phyloP scores from a whole-genome alignment of 2,113 vertebrate species.

The Ploceus nigricollis region DNA sequence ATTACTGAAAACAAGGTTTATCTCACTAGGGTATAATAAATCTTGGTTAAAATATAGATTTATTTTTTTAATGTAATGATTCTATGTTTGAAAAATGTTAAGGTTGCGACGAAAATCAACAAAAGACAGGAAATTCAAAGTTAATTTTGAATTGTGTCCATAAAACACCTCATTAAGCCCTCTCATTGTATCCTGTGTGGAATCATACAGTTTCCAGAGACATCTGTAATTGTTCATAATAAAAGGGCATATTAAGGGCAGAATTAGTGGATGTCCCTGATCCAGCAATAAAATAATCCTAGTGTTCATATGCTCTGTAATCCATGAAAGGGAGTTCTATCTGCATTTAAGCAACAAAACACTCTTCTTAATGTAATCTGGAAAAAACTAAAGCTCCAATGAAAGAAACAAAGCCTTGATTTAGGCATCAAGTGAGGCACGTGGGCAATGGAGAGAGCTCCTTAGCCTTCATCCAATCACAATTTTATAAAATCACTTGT shows the following conservation, averaged over 20 bases:
- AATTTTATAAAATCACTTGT: not conserved
- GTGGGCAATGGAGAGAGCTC: not conserved
- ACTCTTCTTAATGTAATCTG: not conserved
- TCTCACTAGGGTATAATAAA: constrained; percentile 49
- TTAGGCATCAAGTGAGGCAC: not conserved
- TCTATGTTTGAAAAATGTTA: constrained; percentile 51
- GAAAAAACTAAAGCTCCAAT: not conserved
- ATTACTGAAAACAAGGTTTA: constrained; percentile 50
- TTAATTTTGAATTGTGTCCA: constrained; percentile 56
- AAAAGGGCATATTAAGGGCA: not conserved
- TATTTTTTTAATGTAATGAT: constrained; percentile 37
- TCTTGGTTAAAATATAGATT: constrained; percentile 42
- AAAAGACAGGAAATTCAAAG: constrained; percentile 57
- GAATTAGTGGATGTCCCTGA: not conserved
- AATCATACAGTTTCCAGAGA: constrained; percentile 18
- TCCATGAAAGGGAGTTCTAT: not conserved
- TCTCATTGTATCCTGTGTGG: not conserved
- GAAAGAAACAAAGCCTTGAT: not conserved
- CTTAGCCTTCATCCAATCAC: not conserved
- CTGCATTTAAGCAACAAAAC: not conserved
- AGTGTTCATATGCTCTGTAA: not conserved
- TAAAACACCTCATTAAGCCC: constrained; percentile 59
- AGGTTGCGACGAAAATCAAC: constrained; percentile 59
- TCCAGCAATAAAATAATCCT: not conserved
- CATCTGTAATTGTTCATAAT: constrained; percentile 3